Base-by-base conservation (phyloP, 2,888 invertebrate genomes). In the Tuberolachnus salignus region DNA sequence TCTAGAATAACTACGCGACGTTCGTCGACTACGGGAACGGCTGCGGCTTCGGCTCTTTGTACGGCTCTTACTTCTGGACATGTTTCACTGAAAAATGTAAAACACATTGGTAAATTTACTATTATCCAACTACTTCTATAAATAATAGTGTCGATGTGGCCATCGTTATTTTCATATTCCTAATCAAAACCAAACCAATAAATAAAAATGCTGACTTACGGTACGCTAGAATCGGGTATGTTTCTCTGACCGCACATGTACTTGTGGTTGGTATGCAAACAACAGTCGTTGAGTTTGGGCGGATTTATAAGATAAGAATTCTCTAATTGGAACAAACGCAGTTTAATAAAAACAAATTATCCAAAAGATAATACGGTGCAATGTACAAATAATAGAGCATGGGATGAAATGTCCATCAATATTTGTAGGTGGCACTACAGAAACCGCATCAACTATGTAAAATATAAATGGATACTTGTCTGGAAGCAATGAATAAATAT, bases 11-110 rank as follows among this genome's bases (percentile, higher is more conserved):
- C 72, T 80, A 21, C 69, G 74, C 53, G 74, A 70, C n/a, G 70
- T 55, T 26, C 80, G 78, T 21, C 80, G 78, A 26, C 81, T 80
- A 42, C 71, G 72, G 46, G 80, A 80, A 66, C 69, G 70, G 55
- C 80, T 81, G 21, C 46, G 71, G 70, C 82, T 82, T 74, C 81
- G 69, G 55, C 82, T 82, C 66, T 73, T 80, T 61, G 81, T 82
- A 19, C 57, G 78, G 49, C 78, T 78, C 78, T 78, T 78, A 34
- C 78, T 78, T 78, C 78, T 78, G 49, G 69, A 69, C 78, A 78
- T 78, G 57, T 14, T 59, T 69, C 78, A 49, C 78, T 78, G 14
- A 1, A 1, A 3, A n/a, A 61, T 19, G 4, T 3, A 61, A 44
- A 63, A 8, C 19, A 63, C 14, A 46, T 46, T 44, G 10, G 13